Evolutionary conservation across 2,113 vertebrate genomes (phyloP).

Genomic region (Shinisaurus crocodilurus): DNA sequence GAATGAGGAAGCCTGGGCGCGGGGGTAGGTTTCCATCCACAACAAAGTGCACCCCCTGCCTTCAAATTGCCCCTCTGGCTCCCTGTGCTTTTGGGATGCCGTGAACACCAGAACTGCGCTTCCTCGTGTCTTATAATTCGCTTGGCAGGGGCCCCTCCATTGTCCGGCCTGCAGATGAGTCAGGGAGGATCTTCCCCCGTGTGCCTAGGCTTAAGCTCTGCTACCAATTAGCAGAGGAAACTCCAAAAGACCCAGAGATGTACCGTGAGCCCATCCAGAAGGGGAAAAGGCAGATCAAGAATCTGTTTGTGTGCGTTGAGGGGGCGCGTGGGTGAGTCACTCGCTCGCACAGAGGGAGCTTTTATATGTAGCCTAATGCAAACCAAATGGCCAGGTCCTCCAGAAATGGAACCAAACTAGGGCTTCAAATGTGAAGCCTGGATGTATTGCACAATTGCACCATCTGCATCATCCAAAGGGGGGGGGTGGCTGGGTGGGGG

Average conservation of each 20-base stretch:
- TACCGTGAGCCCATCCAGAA: background rate
- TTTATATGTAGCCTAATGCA: background rate
- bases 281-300: slow-evolving; percentile 10
- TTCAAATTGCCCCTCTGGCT: background rate
- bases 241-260: background rate
- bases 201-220: background rate
- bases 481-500: background rate
- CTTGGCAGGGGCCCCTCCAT: background rate
- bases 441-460: background rate
- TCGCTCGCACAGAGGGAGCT: background rate
- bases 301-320: background rate
- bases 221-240: slow-evolving; percentile 7
- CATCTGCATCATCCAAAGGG: background rate
- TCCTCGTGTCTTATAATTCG: background rate
- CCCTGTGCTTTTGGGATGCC: background rate
- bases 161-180: background rate
- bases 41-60: background rate
- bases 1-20: background rate
- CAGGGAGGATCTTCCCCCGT: background rate
- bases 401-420: slow-evolving; percentile 11
- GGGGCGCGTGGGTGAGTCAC: background rate
- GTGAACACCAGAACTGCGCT: background rate
- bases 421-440: background rate
- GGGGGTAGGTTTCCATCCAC: background rate
- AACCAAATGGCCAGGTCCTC: slow-evolving; percentile 15